Evolutionary conservation across 2,797 vertebrate genomes (phyloP), one percentile per base, ranked within the genome.

Genomic region (Siniperca scherzeri): DNA sequence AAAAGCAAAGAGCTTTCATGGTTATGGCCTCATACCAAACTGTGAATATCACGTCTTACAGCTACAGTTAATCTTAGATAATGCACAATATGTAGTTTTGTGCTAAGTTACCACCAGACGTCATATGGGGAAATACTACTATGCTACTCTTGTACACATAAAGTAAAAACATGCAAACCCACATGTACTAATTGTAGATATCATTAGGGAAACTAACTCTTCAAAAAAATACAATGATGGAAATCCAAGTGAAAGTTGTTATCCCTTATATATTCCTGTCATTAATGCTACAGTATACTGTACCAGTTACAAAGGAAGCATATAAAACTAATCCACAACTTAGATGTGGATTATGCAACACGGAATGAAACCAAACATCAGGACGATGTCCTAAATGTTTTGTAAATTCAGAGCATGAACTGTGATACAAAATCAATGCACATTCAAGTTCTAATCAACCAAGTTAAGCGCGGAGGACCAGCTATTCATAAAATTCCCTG

Each of bases 1-100:
- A 68, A 59, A 55, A 80, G 40, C 46, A 75, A 77, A 82, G 42
- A 16, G 17, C 19, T 72, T 59, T 66, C 48, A 68, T 16, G 19
- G 38, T 77, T 38, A 30, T 42, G n/a, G n/a, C 38, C 19, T 64
- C 16, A 36, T 19, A 46, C 7, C 14, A 74, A n/a, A 30, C n/a
- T 1, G 2, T 42, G n/a, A 27, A 53, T 38, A 30, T 44, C n/a
- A 59, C 42, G 55, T 68, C 40, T 55, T 19, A 57, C 16, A 60
- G 13, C 21, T 36, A 7, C 16, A 61, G n/a, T 40, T 52, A 5
- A 36, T 7, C 46, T 48, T 22, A 52, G 55, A 74, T 53, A 64
- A 73, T 16, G 3, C 22, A 53, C 50, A 38, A 14, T 36, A 77
- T 6, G 8, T 3, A 36, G 55, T 22, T 22, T 21, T 62, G 19